Evolutionary conservation across 2,113 vertebrate genomes (phyloP).

Genomic region (Halcyon malimbica): DNA sequence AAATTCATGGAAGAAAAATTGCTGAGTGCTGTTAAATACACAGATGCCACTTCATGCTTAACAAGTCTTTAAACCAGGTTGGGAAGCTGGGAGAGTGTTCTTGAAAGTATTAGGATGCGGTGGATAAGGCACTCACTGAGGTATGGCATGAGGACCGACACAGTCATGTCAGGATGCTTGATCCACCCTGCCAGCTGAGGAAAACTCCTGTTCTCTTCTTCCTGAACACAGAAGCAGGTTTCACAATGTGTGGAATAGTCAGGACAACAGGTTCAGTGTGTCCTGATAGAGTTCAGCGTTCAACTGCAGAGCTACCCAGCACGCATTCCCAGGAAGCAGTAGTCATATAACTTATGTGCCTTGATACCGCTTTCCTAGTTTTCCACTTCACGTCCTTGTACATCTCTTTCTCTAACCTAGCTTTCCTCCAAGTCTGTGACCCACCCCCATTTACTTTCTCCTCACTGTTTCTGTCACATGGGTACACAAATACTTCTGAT

Average conservation of each 20-base stretch:
- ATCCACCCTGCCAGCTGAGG: neutral
- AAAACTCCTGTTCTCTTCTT: neutral
- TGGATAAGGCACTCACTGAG: neutral
- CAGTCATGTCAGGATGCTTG: neutral
- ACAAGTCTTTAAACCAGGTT: neutral
- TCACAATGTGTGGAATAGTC: neutral
- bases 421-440: neutral
- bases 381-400: neutral
- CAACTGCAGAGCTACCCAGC: neutral
- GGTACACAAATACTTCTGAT: neutral
- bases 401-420: neutral
- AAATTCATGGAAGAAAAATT: neutral
- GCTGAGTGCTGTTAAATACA: neutral
- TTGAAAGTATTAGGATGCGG: neutral
- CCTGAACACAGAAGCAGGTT: neutral
- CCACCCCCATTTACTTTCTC: neutral
- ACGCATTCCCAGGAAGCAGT: neutral
- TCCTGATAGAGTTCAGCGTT: neutral
- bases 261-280: neutral
- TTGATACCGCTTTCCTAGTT: neutral
- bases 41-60: neutral
- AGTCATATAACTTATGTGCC: neutral
- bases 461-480: neutral
- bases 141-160: neutral
- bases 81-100: neutral